phyloP scores from a whole-genome alignment of 2,797 vertebrate genomes.

The Smutsia gigantea region DNA sequence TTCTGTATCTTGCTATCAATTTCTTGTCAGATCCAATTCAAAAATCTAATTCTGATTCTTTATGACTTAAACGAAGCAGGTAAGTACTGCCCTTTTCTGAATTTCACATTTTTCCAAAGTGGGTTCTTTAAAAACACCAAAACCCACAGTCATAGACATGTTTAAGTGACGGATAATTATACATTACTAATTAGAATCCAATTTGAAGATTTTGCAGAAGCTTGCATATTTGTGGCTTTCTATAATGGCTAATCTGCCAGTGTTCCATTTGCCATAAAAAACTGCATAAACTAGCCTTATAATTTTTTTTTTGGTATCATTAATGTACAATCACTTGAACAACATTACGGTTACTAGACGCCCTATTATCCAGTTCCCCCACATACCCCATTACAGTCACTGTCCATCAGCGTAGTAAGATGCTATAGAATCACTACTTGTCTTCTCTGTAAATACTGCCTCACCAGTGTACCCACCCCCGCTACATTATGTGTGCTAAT shows the following conservation, averaged over 20 bases:
- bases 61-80: conserved; percentile 9
- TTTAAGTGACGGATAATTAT: not conserved
- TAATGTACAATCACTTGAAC: too few species aligned
- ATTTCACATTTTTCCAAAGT: not conserved
- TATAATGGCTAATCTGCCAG: not conserved
- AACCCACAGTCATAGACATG: not conserved
- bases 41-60: conserved; percentile 57
- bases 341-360: too few species aligned
- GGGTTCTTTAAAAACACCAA: not conserved
- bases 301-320: too few species aligned
- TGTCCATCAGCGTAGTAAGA: too few species aligned
- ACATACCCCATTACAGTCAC: too few species aligned
- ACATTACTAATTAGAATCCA: not conserved
- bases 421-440: too few species aligned
- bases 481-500: too few species aligned
- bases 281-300: not conserved
- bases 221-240: not conserved
- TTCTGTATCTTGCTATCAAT: conserved; percentile 55
- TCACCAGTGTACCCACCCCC: too few species aligned
- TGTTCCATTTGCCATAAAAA: not conserved
- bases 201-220: not conserved
- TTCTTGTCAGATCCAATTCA: conserved; percentile 66
- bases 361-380: too few species aligned
- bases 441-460: too few species aligned
- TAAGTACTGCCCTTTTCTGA: conserved; percentile 9